Conservation (phyloP, 64 coral and sea anemone genomes). For the Orbicella faveolata region DNA sequence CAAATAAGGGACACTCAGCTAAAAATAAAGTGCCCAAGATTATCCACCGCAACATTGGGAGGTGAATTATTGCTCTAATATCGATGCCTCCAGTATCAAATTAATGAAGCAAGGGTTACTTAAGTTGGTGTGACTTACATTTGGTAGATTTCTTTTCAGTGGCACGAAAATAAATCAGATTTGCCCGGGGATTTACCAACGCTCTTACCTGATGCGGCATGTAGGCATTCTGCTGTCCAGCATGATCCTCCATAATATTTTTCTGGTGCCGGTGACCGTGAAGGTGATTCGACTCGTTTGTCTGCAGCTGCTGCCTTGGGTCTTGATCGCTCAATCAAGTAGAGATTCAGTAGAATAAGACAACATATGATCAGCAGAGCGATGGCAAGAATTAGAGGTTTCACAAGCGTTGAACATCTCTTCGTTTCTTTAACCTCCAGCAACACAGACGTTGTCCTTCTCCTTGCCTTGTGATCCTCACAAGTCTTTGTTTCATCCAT, state of each 20-base stretch:
- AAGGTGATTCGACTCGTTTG: not conserved
- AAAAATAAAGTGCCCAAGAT: not conserved
- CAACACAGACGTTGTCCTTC: not conserved
- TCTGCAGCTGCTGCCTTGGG: not conserved
- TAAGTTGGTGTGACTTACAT: not conserved
- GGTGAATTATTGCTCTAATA: not conserved
- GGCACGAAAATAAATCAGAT: too few relatives aligned
- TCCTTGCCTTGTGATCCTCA: constrained; percentile 9
- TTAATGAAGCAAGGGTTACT: not conserved
- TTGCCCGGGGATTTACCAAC: not conserved
- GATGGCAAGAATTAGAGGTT: constrained; percentile 28
- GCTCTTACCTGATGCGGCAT: constrained; percentile 43
- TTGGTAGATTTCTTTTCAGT: not conserved
- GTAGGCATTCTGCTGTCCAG: constrained; percentile 57
- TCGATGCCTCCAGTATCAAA: not conserved
- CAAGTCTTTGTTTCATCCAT: not conserved
- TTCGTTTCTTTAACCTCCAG: not conserved
- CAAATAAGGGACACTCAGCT: too few relatives aligned
- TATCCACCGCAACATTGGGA: not conserved
- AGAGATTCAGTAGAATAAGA: constrained; percentile 47
- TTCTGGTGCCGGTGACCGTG: not conserved
- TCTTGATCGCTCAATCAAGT: constrained; percentile 16
- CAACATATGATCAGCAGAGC: constrained; percentile 46
- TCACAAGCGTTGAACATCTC: constrained; percentile 23
- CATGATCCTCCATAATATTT: constrained; percentile 34